Percentiles rank a stretch among this genome's conserved stretches.
Evolutionary conservation across 2,797 vertebrate species (phyloP).

Genomic region (Eulemur mongoz): DNA sequence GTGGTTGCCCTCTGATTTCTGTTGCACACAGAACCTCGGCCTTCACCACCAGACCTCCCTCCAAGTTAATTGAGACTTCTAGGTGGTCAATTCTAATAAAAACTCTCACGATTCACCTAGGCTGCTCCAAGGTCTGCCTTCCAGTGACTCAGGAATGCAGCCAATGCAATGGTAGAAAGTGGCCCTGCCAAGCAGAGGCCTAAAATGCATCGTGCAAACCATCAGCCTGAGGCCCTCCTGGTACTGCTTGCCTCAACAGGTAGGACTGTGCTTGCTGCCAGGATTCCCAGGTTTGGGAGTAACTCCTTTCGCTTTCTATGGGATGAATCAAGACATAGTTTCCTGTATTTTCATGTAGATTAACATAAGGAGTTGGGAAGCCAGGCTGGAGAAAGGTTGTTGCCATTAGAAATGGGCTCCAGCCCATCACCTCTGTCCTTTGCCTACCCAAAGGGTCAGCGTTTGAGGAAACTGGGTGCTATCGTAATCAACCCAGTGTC

Average conservation of each 20-base stretch:
- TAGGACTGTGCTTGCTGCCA: no score
- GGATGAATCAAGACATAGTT: neutral
- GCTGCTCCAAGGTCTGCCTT: neutral
- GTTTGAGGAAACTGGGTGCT: neutral
- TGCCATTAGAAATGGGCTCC: neutral
- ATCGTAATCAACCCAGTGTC: neutral
- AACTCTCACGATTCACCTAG: neutral
- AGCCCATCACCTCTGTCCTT: neutral
- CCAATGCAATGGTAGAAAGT: neutral
- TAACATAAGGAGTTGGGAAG: neutral
- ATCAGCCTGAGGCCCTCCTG: neutral
- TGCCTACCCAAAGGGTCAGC: neutral
- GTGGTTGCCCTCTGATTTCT: neutral
- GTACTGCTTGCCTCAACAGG: rapidly evolving
- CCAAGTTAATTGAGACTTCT: neutral
- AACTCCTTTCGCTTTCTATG: neutral
- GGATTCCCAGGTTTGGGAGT: neutral
- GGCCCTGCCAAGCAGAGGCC: neutral
- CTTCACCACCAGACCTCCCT: no score
- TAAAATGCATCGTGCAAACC: rapidly evolving
- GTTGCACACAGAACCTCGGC: neutral
- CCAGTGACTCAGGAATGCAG: neutral
- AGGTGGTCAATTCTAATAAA: neutral
- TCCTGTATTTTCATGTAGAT: no score
- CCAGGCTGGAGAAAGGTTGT: neutral